These are phyloP conservation scores for Bathynomus jamesi DNA, from an alignment of 1,140 invertebrate species.

Conservation along the genomic window DNA sequence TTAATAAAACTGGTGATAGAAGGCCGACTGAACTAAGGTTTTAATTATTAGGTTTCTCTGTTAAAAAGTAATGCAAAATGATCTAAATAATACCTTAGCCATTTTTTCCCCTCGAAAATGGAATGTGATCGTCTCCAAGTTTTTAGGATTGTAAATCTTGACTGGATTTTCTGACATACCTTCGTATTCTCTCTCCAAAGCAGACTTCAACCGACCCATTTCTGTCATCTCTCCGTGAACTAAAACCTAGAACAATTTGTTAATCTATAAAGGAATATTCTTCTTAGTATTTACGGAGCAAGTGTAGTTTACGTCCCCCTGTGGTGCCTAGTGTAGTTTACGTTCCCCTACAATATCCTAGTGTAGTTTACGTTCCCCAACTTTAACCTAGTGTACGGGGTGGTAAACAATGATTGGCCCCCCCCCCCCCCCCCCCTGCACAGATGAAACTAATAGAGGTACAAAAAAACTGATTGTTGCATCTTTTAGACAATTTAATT, in stretches of 20 bases:
- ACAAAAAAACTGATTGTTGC: too few relatives aligned
- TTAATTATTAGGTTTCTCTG: not conserved
- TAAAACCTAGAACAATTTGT: slow-evolving; percentile 69
- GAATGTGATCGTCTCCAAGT: slow-evolving; percentile 85
- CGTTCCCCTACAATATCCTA: too few relatives aligned
- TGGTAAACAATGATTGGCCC: too few relatives aligned
- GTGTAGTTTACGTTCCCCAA: too few relatives aligned
- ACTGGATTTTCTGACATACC: slow-evolving; percentile 65
- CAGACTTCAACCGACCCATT: slow-evolving; percentile 92
- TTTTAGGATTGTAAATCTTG: slow-evolving; percentile 89
- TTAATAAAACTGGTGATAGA: not conserved
- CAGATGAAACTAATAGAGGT: too few relatives aligned
- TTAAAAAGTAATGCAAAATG: not conserved
- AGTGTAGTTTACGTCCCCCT: too few relatives aligned
- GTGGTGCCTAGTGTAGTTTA: too few relatives aligned
- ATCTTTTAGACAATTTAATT: too few relatives aligned
- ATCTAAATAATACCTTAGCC: slow-evolving; percentile 78
- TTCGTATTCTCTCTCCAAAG: slow-evolving; percentile 87
- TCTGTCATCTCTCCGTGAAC: slow-evolving; percentile 99
- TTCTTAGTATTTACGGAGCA: too few relatives aligned
- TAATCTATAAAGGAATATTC: too few relatives aligned
- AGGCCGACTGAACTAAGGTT: not conserved
- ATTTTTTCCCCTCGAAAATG: slow-evolving; percentile 96
- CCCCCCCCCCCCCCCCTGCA: too few relatives aligned
- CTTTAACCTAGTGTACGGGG: too few relatives aligned